Base-by-base conservation (phyloP, 1,140 invertebrate species). In the Trichonephila clavata region DNA sequence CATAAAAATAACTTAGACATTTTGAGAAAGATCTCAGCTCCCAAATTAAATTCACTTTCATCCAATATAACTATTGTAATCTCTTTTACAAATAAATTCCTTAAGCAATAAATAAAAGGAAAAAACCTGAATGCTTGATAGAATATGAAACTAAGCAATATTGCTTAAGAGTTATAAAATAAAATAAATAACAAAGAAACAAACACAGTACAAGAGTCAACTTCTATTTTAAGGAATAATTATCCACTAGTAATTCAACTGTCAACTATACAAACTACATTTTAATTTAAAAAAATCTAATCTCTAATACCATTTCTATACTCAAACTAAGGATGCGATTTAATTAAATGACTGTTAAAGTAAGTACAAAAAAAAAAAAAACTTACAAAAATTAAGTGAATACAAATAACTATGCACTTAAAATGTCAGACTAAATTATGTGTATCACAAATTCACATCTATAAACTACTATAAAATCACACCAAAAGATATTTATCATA, bases 391-490 rank as follows among this genome's bases (percentile, higher is more conserved):
- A 32, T 39, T 77, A 77, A 39, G 71, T 77, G 71, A 77, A 39
- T 77, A 77, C 71, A 77, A 77, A 77, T 32, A 77, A 18, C 32
- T 77, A 77, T 18, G 65, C 32, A 39, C 71, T 77, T 77, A 14
- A 77, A 77, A 77, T 7, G 24, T 77, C 71, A 77, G 24, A 77
- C 71, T 77, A 77, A 77, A 77, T 77, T 77, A 77, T 77, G 32
- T 77, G 32, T 77, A 77, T 77, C 71, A 77, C 71, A 77, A 77
- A 71, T 32, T 77, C 71, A 77, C 32, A 77, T 32, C 71, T 77
- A 77, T 18, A 77, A 77, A 39, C 71, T 77, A 77, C 27, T 27
- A 18, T 77, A 77, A 77, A 77, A 77, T 77, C 71, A 77, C 71
- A 39, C 71, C 14, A 77, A 77, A 77, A 77, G 27, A 39, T 77